Percentiles rank a stretch among this genome's conserved stretches.
Conservation (phyloP, 2,113 vertebrate genomes). For the Cyanocitta stelleri region DNA sequence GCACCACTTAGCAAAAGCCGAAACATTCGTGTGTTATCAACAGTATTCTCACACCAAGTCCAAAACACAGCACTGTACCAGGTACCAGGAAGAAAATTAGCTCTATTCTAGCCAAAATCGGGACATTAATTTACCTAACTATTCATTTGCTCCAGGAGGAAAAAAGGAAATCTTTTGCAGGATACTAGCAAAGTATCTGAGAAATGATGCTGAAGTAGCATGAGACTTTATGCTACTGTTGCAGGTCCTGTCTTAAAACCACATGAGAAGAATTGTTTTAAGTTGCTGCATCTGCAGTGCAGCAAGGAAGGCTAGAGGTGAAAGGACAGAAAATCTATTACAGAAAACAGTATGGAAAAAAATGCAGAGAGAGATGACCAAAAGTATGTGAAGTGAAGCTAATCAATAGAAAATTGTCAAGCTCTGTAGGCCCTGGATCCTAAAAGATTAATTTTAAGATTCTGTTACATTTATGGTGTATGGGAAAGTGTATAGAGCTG, state of each 20-base stretch:
- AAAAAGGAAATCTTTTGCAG: neutral
- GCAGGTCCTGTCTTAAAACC: slow-evolving; percentile 37
- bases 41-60: neutral
- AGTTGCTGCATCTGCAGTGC: slow-evolving; percentile 49
- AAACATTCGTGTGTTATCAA: neutral
- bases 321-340: neutral
- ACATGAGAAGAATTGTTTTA: slow-evolving; percentile 27
- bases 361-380: neutral
- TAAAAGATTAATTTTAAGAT: neutral
- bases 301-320: slow-evolving; percentile 24
- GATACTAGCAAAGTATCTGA: neutral
- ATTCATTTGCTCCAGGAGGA: neutral
- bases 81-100: neutral
- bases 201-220: neutral
- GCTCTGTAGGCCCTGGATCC: neutral
- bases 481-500: neutral
- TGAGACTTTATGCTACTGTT: neutral
- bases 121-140: neutral
- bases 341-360: neutral
- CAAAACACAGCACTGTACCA: neutral
- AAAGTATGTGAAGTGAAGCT: neutral
- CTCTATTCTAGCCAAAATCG: neutral
- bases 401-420: neutral
- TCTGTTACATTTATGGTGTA: neutral
- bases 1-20: neutral